phyloP scores from a whole-genome alignment of 2,888 invertebrate species.

The Drosophila phalerata region DNA sequence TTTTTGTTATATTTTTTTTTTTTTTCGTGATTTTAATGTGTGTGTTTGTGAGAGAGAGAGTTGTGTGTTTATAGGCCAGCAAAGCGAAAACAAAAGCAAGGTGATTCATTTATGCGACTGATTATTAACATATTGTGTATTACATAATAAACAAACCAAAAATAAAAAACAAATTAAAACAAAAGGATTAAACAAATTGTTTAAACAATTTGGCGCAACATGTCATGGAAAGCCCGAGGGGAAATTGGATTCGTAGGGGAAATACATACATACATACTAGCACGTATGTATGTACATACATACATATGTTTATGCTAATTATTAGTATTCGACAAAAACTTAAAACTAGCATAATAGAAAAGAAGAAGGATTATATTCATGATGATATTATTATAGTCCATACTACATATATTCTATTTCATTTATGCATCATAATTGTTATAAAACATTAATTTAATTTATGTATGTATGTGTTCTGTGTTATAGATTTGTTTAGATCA shows the following conservation, averaged over 20 bases:
- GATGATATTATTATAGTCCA: constrained; percentile 3
- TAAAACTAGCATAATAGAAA: background rate
- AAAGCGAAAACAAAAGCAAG: constrained; percentile 61
- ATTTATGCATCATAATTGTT: constrained; percentile 47
- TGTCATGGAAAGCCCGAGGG: constrained; percentile 30
- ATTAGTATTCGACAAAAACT: constrained; percentile 6
- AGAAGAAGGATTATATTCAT: constrained; percentile 5
- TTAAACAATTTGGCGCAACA: constrained; percentile 39
- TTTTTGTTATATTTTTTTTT: constrained; percentile 9
- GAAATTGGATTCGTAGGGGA: constrained; percentile 58
- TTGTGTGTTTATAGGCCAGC: constrained; percentile 28
- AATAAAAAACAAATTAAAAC: background rate
- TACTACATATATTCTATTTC: constrained; percentile 14
- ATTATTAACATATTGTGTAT: constrained; percentile 74
- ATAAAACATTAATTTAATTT: constrained; percentile 28
- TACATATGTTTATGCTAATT: background rate
- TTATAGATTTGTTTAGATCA: constrained; percentile 49
- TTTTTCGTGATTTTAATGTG: constrained; percentile 1
- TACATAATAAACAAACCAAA: constrained; percentile 50
- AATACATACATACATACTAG: background rate
- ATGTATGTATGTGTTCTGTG: constrained; percentile 46
- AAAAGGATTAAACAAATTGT: constrained; percentile 37
- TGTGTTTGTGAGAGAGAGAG: background rate
- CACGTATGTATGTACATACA: too few species aligned
- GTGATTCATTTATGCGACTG: constrained; percentile 83